These are phyloP conservation scores for Monarcha castaneiventris DNA, from an alignment of 2,113 vertebrate species.

Conservation along the genomic window DNA sequence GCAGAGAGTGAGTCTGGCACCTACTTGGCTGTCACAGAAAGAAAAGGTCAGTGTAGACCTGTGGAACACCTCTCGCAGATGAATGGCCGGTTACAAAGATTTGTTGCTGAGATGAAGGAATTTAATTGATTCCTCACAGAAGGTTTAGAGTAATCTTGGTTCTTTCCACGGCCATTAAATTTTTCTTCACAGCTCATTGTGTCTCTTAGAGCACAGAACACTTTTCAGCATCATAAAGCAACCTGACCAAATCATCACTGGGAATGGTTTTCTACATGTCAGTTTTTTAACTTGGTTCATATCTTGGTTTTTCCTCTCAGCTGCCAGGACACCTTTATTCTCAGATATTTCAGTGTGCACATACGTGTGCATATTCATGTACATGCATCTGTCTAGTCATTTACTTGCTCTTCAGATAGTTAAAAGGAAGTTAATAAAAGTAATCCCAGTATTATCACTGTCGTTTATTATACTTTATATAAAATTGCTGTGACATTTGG, in stretches of 20 bases:
- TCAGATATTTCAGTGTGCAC: background rate
- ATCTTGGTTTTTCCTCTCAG: background rate
- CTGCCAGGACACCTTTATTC: background rate
- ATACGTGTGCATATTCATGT: background rate
- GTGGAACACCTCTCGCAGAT: rapidly evolving
- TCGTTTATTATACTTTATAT: background rate
- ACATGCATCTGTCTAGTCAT: background rate
- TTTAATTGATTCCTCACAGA: background rate
- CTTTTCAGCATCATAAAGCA: background rate
- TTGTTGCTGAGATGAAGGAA: background rate
- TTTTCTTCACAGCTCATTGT: background rate
- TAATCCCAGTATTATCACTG: background rate
- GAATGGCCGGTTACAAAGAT: background rate
- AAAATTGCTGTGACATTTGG: background rate
- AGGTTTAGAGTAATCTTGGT: background rate
- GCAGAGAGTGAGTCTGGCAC: background rate
- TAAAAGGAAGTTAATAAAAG: background rate
- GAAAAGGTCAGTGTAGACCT: background rate
- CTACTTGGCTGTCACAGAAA: background rate
- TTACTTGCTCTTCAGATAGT: background rate
- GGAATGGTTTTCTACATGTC: background rate
- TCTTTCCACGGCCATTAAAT: background rate
- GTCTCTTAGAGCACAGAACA: background rate
- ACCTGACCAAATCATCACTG: background rate
- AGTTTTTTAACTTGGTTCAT: background rate